Percentiles rank a stretch among this genome's conserved stretches.
phyloP scores from a whole-genome alignment of 2,113 vertebrate species.

The Rutilus rutilus region DNA sequence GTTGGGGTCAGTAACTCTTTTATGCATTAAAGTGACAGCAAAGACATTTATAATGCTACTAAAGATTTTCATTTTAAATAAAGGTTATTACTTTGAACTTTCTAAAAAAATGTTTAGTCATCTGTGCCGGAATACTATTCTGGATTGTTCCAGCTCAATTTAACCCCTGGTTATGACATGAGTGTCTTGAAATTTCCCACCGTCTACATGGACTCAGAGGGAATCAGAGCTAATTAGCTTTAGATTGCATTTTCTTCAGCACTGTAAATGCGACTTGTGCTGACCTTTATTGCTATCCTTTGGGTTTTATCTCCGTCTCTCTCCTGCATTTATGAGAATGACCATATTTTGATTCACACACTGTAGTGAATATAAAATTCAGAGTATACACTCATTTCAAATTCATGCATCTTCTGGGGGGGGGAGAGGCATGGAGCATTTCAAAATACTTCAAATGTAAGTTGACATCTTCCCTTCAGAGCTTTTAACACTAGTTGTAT shows the following conservation, averaged over 20 bases:
- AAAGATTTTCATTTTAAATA: neutral
- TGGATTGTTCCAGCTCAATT: neutral
- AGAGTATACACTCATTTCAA: constrained; percentile 12
- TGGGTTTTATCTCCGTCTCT: constrained; percentile 16
- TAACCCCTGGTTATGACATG: neutral
- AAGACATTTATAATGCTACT: neutral
- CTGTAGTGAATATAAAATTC: constrained; percentile 41
- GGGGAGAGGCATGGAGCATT: neutral
- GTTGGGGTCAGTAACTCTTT: neutral
- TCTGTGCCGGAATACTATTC: neutral
- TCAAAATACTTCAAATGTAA: constrained; percentile 11
- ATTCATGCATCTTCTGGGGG: neutral
- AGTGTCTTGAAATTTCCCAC: neutral
- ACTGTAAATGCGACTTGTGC: neutral
- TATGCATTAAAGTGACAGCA: neutral
- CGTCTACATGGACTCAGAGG: neutral
- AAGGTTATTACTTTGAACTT: neutral
- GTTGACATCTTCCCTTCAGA: constrained; percentile 36
- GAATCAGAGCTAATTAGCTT: neutral
- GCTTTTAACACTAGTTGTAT: neutral
- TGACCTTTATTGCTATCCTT: neutral
- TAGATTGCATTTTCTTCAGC: neutral
- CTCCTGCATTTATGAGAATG: constrained; percentile 35
- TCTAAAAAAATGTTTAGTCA: neutral
- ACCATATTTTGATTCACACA: constrained; percentile 12